These are phyloP conservation scores for Loxodonta africana DNA, from an alignment of 2,113 vertebrate species.

Conservation along the genomic window DNA sequence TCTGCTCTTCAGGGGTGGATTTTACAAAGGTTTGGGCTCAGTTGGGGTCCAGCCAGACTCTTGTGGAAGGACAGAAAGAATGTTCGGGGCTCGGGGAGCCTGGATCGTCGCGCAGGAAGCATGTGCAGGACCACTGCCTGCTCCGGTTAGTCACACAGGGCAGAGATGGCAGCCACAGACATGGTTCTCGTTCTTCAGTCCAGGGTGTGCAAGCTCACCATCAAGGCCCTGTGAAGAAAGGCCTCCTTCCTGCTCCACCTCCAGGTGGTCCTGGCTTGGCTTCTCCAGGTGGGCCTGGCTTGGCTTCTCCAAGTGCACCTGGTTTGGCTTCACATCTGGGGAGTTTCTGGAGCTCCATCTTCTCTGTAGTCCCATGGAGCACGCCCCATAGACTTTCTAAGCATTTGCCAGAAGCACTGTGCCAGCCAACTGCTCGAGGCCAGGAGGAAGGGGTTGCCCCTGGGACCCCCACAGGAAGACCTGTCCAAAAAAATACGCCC, in stretches of 20 bases:
- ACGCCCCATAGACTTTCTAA: too few relatives aligned
- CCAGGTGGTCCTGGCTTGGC: neutral
- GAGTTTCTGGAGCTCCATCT: neutral
- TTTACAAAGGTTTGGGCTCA: neutral
- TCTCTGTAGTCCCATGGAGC: too few relatives aligned
- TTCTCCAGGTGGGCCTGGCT: neutral
- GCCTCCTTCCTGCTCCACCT: neutral
- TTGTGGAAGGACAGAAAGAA: neutral
- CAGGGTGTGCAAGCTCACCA: too few relatives aligned
- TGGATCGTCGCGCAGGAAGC: too few relatives aligned
- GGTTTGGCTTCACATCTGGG: too few relatives aligned
- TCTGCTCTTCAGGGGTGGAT: neutral
- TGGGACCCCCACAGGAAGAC: neutral
- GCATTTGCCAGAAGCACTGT: too few relatives aligned
- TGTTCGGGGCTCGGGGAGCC: accelerated
- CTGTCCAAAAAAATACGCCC: neutral
- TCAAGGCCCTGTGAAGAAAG: too few relatives aligned
- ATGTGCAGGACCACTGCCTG: too few relatives aligned
- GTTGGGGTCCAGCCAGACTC: neutral
- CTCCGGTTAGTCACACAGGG: too few relatives aligned
- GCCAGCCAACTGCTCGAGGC: too few relatives aligned
- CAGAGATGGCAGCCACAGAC: too few relatives aligned
- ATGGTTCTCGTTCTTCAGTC: too few relatives aligned
- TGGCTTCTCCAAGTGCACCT: neutral
- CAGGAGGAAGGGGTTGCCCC: neutral